Conservation (phyloP, 2,888 invertebrate species). For the Cataglyphis altisquamis region DNA sequence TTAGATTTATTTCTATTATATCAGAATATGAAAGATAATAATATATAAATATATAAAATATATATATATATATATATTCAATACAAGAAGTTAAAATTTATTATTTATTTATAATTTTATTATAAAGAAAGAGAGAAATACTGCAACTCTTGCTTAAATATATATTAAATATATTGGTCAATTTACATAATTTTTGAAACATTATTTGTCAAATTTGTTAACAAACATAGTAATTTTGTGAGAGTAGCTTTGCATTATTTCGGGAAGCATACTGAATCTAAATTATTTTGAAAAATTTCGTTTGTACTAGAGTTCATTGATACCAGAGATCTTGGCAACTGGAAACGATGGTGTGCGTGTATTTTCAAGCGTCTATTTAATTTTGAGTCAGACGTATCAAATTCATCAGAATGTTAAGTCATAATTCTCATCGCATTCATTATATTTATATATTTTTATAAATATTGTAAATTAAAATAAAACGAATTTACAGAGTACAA, state of each 20-base stretch:
- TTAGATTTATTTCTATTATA: background rate
- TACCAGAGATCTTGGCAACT: slow-evolving; percentile 57
- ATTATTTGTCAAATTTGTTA: background rate
- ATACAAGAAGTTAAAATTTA: background rate
- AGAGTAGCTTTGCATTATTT: background rate
- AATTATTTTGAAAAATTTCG: slow-evolving; percentile 29
- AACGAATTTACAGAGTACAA: background rate
- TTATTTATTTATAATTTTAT: background rate
- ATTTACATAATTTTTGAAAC: background rate
- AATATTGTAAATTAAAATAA: background rate
- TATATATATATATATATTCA: no score
- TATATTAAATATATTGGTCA: background rate
- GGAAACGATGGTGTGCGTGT: slow-evolving; percentile 24
- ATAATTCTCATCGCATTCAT: background rate
- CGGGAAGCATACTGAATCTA: background rate
- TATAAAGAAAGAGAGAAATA: background rate
- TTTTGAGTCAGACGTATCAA: slow-evolving; percentile 34
- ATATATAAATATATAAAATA: background rate
- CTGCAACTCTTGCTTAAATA: background rate
- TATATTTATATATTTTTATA: background rate
- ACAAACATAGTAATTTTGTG: background rate
- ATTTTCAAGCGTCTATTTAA: slow-evolving; percentile 24
- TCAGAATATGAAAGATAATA: background rate
- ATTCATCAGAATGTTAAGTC: background rate
- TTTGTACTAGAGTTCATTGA: slow-evolving; percentile 55